These are phyloP conservation scores for Bombus ignitus DNA, from an alignment of 1,140 invertebrate species.

Conservation along the genomic window DNA sequence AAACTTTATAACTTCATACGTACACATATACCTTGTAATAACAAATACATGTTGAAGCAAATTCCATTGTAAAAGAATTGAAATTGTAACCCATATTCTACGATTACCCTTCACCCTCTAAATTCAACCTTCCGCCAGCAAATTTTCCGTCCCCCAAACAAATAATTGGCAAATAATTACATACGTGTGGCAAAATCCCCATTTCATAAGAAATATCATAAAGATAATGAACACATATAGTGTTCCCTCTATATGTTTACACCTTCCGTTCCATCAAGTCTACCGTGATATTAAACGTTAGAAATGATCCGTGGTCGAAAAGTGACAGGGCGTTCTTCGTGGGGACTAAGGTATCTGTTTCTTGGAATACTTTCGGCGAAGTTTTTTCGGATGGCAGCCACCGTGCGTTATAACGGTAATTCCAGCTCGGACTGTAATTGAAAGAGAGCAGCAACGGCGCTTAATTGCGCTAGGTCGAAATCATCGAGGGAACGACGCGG, in stretches of 20 bases:
- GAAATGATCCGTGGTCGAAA: background rate
- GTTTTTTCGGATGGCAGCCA: constrained; percentile 58
- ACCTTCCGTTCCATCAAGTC: background rate
- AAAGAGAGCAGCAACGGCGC: constrained; percentile 67
- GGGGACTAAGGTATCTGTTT: constrained; percentile 34
- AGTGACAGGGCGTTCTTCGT: constrained; percentile 22
- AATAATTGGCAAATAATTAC: background rate
- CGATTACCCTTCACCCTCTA: no score
- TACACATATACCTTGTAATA: no score
- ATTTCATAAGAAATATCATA: background rate
- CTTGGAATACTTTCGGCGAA: constrained; percentile 46
- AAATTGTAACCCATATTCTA: no score
- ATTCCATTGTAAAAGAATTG: no score
- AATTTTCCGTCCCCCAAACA: background rate
- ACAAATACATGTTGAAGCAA: no score
- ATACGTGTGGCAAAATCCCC: background rate
- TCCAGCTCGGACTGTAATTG: constrained; percentile 66
- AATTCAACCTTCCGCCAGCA: background rate
- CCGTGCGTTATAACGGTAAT: constrained; percentile 70
- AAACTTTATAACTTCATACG: no score
- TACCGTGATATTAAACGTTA: constrained; percentile 13
- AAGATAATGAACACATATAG: background rate
- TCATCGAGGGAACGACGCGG: constrained; percentile 58
- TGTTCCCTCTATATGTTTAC: background rate
- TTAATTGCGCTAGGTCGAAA: constrained; percentile 74